Base-by-base conservation (phyloP, 2,888 invertebrate species). In the Emmelina monodactyla region DNA sequence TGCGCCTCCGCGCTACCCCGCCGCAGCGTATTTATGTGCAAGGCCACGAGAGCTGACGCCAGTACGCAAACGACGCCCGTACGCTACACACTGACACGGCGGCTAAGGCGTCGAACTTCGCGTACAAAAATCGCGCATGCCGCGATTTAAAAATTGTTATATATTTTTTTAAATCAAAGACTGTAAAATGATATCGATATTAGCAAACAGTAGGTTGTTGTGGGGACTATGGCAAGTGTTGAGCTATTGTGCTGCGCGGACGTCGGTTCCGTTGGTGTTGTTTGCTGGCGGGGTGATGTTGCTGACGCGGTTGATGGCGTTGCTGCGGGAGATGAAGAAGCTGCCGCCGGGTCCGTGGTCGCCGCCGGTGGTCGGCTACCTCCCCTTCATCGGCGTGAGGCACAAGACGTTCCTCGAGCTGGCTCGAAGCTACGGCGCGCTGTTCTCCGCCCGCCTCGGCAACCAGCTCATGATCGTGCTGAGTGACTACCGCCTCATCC, bases 311-410 rank as follows among this genome's bases (percentile, higher is more conserved):
- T 72, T 87, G 55, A 46, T 76, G 45, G 53, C 62, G 43, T 70
- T 81, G 48, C 46, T 85, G 42, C 62, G 60, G 13, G 69, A 73
- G 47, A 49, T 64, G 44, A 65, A 66, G 41, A 65, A 81, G 45
- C 71, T 93, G 47, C 94, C 94, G 0, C 94, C 94, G 1, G 94
- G 94, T 2, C 94, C 94, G 2, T 90, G 90, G 89, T 92, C 94
- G 2, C 75, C 91, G 3, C 94, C 94, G 13, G 78, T 94, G 34
- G 82, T 93, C 37, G 94, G 95, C 40, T 92, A 89, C 58, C 72
- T 94, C 44, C 89, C 90, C 2, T 92, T 90, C 66, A 82, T 95
- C 53, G 89, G 88, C 47, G 84, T 86, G 28, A 85, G 89, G 32
- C 93, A 94, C 69, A 83, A 91, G 35, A 86, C 88, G 37, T 91